Evolutionary conservation across 2,888 invertebrate genomes (phyloP), one percentile per base, ranked within the genome.

Genomic region (Leptinotarsa juncta): DNA sequence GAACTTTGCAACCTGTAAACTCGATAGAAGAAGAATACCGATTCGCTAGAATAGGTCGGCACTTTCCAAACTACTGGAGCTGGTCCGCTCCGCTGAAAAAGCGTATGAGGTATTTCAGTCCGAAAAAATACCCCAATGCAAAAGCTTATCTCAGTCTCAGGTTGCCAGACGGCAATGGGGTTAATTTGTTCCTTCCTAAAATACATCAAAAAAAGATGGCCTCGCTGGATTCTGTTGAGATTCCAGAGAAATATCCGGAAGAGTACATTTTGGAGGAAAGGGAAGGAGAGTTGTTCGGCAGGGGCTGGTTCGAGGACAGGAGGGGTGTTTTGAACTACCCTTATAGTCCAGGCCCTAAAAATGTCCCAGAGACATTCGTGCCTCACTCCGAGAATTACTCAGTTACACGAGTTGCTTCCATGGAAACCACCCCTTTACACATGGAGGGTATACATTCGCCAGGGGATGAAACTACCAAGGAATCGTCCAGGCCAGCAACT

Each of bases 241-340:
- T 62, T 5, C 62, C 62, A 4, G n/a, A 62, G 15, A 62, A 62
- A n/a, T 62, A 7, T 32, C 16, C n/a, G 42, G 62, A 62, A 62
- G 62, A 62, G 62, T 62, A 42, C 32, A 42, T 10, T n/a, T n/a
- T 62, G 26, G 62, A 62, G 0, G 26, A 26, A 62, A 26, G 16
- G 26, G 62, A 62, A n/a, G 18, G 10, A 20, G 10, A 20, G 14
- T 14, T 18, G 12, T 7, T 20, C 20, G 20, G 20, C 23, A 20
- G 18, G 26, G 3, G 23, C 18, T 23, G 4, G 20, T 20, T 57
- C 20, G 57, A 57, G 14, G 14, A 18, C 57, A n/a, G 20, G 23
- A 20, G 20, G 20, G 57, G 57, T 7, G 1, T 10, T 18, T 20
- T 10, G 12, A 18, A 3, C 5, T 3, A n/a, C 10, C 4, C n/a